Percentiles rank a stretch among this genome's conserved stretches.
Conservation (phyloP, 2,113 vertebrate genomes). For the Stegastes partitus region DNA sequence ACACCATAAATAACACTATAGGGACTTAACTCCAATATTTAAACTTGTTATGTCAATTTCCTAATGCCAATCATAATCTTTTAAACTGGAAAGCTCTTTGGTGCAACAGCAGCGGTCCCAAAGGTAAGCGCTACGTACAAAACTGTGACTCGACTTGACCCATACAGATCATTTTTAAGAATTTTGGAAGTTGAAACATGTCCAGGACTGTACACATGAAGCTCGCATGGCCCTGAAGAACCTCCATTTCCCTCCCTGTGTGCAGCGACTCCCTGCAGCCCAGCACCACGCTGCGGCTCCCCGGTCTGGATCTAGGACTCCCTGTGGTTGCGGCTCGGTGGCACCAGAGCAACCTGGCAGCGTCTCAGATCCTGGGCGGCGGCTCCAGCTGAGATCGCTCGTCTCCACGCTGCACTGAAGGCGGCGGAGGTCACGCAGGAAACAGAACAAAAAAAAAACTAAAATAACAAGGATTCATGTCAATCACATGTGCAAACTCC, state of each 20-base stretch:
- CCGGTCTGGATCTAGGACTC: constrained; percentile 48
- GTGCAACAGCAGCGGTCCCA: no score
- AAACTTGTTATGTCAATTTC: no score
- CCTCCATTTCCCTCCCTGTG: not conserved
- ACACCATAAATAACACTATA: no score
- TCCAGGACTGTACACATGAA: not conserved
- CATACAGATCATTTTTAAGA: no score
- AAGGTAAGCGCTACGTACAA: no score
- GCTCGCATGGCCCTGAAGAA: not conserved
- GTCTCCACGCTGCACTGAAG: constrained; percentile 7
- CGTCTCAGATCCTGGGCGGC: constrained; percentile 43
- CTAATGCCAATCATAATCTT: no score
- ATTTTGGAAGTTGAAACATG: no score
- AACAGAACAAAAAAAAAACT: not conserved
- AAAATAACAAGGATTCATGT: not conserved
- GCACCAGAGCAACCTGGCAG: constrained; percentile 55
- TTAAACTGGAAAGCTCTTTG: no score
- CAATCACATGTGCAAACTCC: not conserved
- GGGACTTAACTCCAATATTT: no score
- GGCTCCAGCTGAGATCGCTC: constrained; percentile 31
- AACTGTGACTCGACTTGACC: no score
- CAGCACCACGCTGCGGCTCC: constrained; percentile 40
- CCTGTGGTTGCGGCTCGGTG: constrained; percentile 49
- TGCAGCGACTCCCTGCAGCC: constrained; percentile 7
- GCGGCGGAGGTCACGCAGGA: constrained; percentile 8